A percentile compares a stretch with the other conserved stretches of the same genome.
Conservation (phyloP, 35 echinoderm and acorn worm genomes). For the Anneissia japonica region DNA sequence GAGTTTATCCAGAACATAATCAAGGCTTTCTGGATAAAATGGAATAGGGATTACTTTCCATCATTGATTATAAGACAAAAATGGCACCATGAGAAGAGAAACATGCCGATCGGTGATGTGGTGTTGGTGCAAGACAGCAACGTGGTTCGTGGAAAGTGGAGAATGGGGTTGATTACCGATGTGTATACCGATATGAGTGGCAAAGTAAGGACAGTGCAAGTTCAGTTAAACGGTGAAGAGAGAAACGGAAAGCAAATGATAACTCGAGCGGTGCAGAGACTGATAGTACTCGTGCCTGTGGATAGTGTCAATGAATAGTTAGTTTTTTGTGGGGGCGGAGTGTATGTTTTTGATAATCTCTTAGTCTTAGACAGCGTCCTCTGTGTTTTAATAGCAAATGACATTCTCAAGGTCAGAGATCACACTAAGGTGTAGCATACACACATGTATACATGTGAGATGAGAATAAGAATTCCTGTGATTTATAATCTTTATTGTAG, state of each 20-base stretch:
- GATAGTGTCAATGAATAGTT: no score
- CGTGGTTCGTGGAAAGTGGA: slow-evolving; percentile 42
- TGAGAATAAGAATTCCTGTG: no score
- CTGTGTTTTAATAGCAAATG: no score
- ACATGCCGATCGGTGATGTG: slow-evolving; percentile 39
- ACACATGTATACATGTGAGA: no score
- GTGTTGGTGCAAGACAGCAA: slow-evolving; percentile 38
- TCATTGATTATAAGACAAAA: slow-evolving; percentile 31
- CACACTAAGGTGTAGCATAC: no score
- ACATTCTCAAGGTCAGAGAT: no score
- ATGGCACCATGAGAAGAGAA: slow-evolving; percentile 31
- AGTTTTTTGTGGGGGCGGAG: no score
- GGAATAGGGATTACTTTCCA: slow-evolving; percentile 35
- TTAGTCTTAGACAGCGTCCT: no score
- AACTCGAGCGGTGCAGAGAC: no score
- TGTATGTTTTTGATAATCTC: no score
- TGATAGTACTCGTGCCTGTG: no score
- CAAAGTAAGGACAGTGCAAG: slow-evolving; percentile 43
- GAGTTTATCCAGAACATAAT: slow-evolving; percentile 65
- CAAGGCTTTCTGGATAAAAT: slow-evolving; percentile 43
- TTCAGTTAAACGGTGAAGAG: slow-evolving; percentile 27
- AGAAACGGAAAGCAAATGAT: slow-evolving; percentile 39
- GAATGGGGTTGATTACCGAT: slow-evolving; percentile 18
- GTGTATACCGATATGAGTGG: slow-evolving; percentile 53
- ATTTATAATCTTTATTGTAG: no score